Conservation (phyloP, 2,113 vertebrate genomes). For the Pleuronectes platessa region DNA sequence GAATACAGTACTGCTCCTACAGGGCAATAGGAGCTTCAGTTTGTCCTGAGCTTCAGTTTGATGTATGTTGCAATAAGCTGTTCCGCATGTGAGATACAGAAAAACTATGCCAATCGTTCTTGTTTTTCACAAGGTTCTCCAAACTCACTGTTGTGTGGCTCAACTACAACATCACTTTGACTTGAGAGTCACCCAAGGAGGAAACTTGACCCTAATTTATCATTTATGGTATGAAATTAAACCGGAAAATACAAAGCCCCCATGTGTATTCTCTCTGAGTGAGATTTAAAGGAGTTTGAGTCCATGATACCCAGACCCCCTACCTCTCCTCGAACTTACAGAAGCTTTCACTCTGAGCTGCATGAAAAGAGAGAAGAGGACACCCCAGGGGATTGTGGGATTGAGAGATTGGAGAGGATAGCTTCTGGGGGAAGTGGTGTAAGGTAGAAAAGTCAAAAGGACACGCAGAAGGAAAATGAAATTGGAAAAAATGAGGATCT, state of each 20-base stretch:
- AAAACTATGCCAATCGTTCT: slow-evolving; percentile 3
- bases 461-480: slow-evolving; percentile 38
- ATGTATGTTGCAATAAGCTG: slow-evolving; percentile 31
- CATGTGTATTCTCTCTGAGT: slow-evolving; percentile 17
- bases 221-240: slow-evolving; percentile 47
- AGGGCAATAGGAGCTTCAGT: neutral
- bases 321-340: slow-evolving; percentile 32
- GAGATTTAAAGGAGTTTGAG: slow-evolving; percentile 36
- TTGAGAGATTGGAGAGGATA: slow-evolving; percentile 56
- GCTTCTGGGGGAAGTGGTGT: slow-evolving; percentile 22
- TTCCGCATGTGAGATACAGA: neutral
- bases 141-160: slow-evolving; percentile 1
- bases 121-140: slow-evolving; percentile 36
- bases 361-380: slow-evolving; percentile 50
- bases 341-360: slow-evolving; percentile 48
- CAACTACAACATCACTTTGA: slow-evolving; percentile 40
- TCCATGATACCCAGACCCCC: slow-evolving; percentile 3
- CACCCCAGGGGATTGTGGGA: slow-evolving; percentile 53
- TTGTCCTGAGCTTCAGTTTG: slow-evolving; percentile 26
- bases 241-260: slow-evolving; percentile 38
- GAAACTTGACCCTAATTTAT: slow-evolving; percentile 50
- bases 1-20: neutral
- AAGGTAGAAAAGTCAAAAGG: slow-evolving; percentile 36
- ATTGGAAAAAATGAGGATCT: slow-evolving; percentile 49
- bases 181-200: slow-evolving; percentile 10